phyloP scores from a whole-genome alignment of 2,113 vertebrate genomes.

The Prolemur simus region DNA sequence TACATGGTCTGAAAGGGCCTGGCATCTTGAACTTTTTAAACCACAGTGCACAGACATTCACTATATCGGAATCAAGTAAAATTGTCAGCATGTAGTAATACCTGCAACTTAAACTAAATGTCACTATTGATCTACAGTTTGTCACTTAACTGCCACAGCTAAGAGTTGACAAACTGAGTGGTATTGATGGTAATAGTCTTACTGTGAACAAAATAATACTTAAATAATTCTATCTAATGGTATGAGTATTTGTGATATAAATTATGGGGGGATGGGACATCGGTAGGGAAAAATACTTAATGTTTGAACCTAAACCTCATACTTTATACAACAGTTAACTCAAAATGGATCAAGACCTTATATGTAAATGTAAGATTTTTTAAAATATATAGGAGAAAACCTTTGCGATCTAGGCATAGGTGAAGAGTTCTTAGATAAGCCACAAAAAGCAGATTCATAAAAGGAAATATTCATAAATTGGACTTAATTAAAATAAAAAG shows the following conservation, averaged over 20 bases:
- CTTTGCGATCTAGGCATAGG: not conserved
- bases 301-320: not conserved
- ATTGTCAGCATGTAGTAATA: not conserved
- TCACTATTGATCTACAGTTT: not conserved
- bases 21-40: not conserved
- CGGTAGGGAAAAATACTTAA: not conserved
- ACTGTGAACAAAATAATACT: not conserved
- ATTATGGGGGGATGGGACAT: not conserved
- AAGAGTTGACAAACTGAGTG: not conserved
- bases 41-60: not conserved
- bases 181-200: not conserved
- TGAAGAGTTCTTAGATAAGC: not conserved
- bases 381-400: not conserved
- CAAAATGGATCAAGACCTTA: not conserved
- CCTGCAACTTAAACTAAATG: not conserved
- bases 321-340: not conserved
- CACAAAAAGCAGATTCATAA: not conserved
- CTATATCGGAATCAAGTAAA: rapidly evolving
- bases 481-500: not conserved
- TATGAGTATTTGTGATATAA: not conserved
- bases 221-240: not conserved
- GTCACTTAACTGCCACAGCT: not conserved
- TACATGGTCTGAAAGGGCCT: not conserved
- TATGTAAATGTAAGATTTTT: not conserved
- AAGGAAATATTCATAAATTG: not conserved